A percentile compares a stretch with the other conserved stretches of the same genome.
These are phyloP conservation scores for Probaryconus sp. DNA, from an alignment of 1,140 invertebrate species.

Conservation along the genomic window DNA sequence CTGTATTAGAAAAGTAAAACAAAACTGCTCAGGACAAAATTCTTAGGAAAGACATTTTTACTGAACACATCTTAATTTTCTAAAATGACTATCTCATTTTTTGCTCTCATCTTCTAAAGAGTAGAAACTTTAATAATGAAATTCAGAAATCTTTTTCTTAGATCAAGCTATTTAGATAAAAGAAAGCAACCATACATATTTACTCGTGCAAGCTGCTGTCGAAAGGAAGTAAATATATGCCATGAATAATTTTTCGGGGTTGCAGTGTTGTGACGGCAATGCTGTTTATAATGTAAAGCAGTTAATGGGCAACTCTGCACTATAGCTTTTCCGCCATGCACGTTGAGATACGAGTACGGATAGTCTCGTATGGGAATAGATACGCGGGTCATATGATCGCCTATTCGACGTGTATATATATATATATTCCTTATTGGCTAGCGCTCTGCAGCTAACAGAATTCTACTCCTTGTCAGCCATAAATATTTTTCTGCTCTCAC, in stretches of 20 bases:
- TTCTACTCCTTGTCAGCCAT: conserved; percentile 8
- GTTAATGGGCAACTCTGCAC: conserved; percentile 31
- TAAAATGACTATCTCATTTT: too few species aligned
- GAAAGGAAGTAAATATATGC: conserved; percentile 7
- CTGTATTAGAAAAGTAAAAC: too few species aligned
- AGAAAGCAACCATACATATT: too few species aligned
- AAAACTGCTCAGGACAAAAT: too few species aligned
- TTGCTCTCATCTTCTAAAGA: too few species aligned
- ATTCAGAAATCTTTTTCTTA: too few species aligned
- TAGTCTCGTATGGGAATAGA: conserved; percentile 35
- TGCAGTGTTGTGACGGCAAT: conserved; percentile 20
- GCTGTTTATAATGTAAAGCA: conserved; percentile 31
- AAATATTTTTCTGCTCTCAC: conserved; percentile 42
- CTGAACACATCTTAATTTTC: too few species aligned
- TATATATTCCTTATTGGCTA: conserved; percentile 18
- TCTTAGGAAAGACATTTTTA: too few species aligned
- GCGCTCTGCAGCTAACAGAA: not conserved
- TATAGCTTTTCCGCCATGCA: conserved; percentile 20
- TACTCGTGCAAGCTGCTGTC: too few species aligned
- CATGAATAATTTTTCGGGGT: conserved; percentile 20
- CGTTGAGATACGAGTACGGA: conserved; percentile 12
- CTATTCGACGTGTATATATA: conserved; percentile 25
- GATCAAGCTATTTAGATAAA: too few species aligned
- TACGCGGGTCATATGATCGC: conserved; percentile 15
- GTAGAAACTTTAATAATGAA: too few species aligned